Conservation (phyloP, 1,140 invertebrate species). For the Formica selysi region DNA sequence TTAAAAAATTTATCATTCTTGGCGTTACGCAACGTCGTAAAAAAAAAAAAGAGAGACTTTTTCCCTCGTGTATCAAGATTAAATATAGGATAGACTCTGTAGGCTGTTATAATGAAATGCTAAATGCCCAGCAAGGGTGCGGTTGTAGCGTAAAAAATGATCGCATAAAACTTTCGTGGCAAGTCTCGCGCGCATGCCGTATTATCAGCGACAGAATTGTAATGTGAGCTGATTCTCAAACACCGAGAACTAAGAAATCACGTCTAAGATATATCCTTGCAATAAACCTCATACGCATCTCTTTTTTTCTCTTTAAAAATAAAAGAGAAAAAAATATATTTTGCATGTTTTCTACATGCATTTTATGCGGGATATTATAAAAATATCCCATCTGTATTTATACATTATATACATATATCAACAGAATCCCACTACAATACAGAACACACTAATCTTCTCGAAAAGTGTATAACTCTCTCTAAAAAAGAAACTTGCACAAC, state of each 20-base stretch:
- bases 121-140: constrained; percentile 64
- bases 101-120: constrained; percentile 66
- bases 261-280: constrained; percentile 2
- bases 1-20: not conserved
- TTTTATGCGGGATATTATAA: not conserved
- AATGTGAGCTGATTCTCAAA: constrained; percentile 64
- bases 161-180: constrained; percentile 69
- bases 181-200: constrained; percentile 48
- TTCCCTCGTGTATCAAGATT: not conserved
- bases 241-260: constrained; percentile 50
- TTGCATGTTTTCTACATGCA: not conserved
- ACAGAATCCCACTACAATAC: not conserved
- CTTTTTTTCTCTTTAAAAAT: too few species aligned
- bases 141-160: constrained; percentile 63
- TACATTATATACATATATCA: not conserved
- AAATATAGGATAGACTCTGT: not conserved
- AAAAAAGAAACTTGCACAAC: not conserved
- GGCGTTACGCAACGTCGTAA: not conserved
- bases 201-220: constrained; percentile 69
- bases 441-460: not conserved
- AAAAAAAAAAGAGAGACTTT: not conserved
- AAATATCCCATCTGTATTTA: not conserved
- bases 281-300: not conserved
- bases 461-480: not conserved
- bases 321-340: too few species aligned